A percentile compares a stretch with the other conserved stretches of the same genome.
Evolutionary conservation across 30 jellyfish, hydroid and myxozoan species (phyloP).

Genomic region (Sanderia malayensis): DNA sequence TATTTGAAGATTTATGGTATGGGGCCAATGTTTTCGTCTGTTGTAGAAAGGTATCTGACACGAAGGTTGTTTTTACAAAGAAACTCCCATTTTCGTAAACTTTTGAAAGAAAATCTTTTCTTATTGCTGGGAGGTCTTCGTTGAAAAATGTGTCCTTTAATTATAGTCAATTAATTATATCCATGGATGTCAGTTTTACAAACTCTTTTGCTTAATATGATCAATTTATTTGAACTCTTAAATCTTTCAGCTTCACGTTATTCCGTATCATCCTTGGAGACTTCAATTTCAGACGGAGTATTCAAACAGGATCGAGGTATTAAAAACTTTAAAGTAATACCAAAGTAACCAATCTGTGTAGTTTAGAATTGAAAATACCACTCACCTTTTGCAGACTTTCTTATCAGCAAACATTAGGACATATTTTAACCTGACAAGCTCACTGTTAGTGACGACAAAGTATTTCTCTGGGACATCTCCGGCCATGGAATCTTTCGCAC

Average conservation of each 20-base stretch:
- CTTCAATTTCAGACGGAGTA: neutral
- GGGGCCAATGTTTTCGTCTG: no score
- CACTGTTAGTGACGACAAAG: constrained; percentile 93
- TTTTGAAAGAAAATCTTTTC: no score
- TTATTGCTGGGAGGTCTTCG: no score
- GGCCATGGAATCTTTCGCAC: constrained; percentile 79
- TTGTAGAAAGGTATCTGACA: no score
- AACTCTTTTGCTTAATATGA: neutral
- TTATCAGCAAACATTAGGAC: constrained; percentile 48
- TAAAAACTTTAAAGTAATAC: neutral
- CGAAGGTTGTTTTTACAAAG: no score
- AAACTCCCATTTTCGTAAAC: no score
- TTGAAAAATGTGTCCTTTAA: no score
- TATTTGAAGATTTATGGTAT: no score
- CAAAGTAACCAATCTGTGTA: neutral
- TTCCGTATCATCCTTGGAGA: constrained; percentile 11
- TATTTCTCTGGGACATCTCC: constrained; percentile 95
- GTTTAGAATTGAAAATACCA: neutral
- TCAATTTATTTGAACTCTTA: neutral
- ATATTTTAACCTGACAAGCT: constrained; percentile 72
- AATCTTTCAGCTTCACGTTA: neutral
- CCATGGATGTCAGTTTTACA: no score
- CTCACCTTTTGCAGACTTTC: constrained; percentile 34
- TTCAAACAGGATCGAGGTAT: neutral
- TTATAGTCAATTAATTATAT: no score